These are phyloP conservation scores for Pagrus major DNA, from an alignment of 2,113 vertebrate genomes.

Conservation along the genomic window DNA sequence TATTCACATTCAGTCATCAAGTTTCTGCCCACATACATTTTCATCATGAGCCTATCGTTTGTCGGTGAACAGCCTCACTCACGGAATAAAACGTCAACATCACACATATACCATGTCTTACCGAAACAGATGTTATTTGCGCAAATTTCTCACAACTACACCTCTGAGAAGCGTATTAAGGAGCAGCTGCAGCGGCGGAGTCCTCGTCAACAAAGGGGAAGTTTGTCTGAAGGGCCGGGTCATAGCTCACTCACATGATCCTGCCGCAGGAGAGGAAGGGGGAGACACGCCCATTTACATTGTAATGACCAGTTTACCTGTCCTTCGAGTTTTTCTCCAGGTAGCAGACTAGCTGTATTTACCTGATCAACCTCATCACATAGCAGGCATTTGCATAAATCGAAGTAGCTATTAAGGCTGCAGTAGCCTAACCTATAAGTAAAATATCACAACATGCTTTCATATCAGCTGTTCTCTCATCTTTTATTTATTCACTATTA, in stretches of 20 bases:
- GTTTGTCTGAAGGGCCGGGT: not conserved
- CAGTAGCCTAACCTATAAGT: no score
- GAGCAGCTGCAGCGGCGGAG: not conserved
- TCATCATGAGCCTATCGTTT: not conserved
- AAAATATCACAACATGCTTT: not conserved
- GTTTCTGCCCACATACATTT: not conserved
- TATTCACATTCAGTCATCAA: not conserved
- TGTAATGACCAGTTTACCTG: not conserved
- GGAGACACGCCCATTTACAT: not conserved
- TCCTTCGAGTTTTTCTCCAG: not conserved
- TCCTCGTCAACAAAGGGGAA: conserved; percentile 24
- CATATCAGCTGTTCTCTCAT: not conserved
- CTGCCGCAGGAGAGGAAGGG: not conserved
- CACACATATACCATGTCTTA: not conserved
- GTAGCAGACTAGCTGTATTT: not conserved
- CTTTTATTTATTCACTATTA: no score
- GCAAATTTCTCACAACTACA: not conserved
- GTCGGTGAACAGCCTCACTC: not conserved
- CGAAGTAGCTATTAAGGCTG: not conserved
- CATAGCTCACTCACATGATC: conserved; percentile 27
- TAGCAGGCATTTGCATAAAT: not conserved
- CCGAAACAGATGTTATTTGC: not conserved
- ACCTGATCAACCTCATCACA: not conserved
- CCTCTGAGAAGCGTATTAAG: not conserved
- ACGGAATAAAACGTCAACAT: not conserved